Conservation (phyloP, 2,797 vertebrate species). For the Enteromius trimaculatus region DNA sequence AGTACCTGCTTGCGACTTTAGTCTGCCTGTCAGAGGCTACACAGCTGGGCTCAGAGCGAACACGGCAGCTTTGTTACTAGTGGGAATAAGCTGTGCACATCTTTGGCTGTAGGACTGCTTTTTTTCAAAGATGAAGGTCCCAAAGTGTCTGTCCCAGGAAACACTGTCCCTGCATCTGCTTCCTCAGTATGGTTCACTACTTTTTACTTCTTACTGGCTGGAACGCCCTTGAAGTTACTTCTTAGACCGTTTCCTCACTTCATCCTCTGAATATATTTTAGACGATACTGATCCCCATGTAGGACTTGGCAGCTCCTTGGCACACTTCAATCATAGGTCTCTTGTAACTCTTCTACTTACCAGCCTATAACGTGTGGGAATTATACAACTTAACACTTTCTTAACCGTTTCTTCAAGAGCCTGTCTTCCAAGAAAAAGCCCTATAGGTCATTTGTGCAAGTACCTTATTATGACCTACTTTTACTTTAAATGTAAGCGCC, state of each 20-base stretch:
- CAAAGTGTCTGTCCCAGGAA: constrained; percentile 56
- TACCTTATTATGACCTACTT: no score
- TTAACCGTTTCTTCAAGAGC: background rate
- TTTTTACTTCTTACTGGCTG: constrained; percentile 23
- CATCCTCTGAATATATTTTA: background rate
- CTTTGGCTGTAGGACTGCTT: constrained; percentile 56
- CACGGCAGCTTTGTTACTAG: constrained; percentile 53
- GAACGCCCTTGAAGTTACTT: constrained; percentile 45
- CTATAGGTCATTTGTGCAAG: no score
- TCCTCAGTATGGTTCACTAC: constrained; percentile 36
- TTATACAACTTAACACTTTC: background rate
- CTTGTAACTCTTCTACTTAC: background rate
- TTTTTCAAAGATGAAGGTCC: constrained; percentile 57
- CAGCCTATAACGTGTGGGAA: background rate
- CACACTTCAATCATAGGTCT: background rate
- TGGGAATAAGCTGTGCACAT: constrained; percentile 51
- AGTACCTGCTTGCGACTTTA: constrained; percentile 56
- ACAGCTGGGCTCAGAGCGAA: constrained; percentile 47
- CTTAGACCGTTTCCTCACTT: constrained; percentile 10
- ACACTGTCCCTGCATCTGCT: constrained; percentile 56
- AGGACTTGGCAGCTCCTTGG: no score
- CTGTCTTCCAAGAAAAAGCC: no score
- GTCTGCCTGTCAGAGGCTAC: constrained; percentile 46
- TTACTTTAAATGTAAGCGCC: no score
- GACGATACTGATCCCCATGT: background rate